Percentiles rank a stretch among this genome's conserved stretches.
Evolutionary conservation across 2,888 invertebrate genomes (phyloP).

Genomic region (Rhagonycha fulva): DNA sequence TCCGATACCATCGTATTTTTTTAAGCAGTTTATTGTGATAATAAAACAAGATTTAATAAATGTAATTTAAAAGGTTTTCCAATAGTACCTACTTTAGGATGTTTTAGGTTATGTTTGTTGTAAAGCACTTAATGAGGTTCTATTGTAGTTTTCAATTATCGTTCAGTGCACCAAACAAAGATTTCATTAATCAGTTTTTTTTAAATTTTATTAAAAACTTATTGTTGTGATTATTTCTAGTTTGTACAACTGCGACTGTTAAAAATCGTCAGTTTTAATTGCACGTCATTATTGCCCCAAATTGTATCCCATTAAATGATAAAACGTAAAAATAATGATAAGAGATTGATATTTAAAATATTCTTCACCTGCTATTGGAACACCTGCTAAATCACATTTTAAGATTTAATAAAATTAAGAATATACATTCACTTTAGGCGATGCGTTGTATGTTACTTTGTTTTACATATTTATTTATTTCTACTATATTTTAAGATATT

Average conservation of each 20-base stretch:
- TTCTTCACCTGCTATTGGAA: constrained; percentile 19
- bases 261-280: neutral
- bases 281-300: neutral
- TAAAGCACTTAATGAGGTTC: no score
- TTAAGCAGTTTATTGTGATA: no score
- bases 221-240: neutral
- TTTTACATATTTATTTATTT: neutral
- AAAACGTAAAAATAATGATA: neutral
- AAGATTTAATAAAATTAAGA: constrained; percentile 19
- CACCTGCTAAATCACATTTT: constrained; percentile 24
- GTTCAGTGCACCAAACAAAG: no score
- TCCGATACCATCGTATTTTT: no score
- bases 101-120: no score
- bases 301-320: neutral
- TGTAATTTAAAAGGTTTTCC: no score
- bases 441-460: neutral
- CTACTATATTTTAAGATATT: neutral
- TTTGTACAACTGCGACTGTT: neutral
- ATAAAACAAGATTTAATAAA: no score
- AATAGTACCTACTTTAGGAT: no score
- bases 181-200: neutral
- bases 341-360: constrained; percentile 23
- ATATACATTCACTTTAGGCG: neutral
- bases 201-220: neutral
- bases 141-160: no score